These are phyloP conservation scores for Dipodomys ordii DNA, from an alignment of 2,113 vertebrate genomes.

Conservation along the genomic window DNA sequence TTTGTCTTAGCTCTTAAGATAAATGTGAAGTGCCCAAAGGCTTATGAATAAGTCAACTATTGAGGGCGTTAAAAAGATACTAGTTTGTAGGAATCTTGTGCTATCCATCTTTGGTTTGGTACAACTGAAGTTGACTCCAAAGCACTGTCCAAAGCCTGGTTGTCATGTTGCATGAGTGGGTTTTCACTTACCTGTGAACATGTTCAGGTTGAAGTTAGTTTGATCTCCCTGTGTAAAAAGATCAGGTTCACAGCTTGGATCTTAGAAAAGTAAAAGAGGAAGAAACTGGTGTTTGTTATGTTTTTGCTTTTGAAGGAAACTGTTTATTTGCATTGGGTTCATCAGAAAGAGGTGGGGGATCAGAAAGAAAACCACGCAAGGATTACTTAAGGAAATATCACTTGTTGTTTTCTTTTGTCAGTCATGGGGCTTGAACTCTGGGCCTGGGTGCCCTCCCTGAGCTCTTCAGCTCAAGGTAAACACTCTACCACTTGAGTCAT, in stretches of 20 bases:
- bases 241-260: conserved; percentile 49
- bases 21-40: not conserved
- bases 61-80: not conserved
- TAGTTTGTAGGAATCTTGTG: not conserved
- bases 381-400: not conserved
- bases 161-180: conserved; percentile 16
- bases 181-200: conserved; percentile 43
- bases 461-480: too few relatives aligned
- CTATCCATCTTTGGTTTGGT: not conserved
- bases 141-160: not conserved
- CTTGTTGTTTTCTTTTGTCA: too few relatives aligned
- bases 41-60: not conserved
- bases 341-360: conserved; percentile 25
- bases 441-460: too few relatives aligned
- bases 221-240: not conserved
- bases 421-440: too few relatives aligned
- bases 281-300: conserved; percentile 2
- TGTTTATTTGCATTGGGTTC: conserved; percentile 29
- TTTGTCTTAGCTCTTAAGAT: conserved; percentile 17
- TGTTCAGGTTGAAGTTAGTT: not conserved
- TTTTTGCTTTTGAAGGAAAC: not conserved
- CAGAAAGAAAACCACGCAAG: conserved; percentile 18
- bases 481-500: too few relatives aligned
- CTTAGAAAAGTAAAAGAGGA: conserved; percentile 21
- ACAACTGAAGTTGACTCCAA: not conserved